Base-by-base conservation (phyloP, 2,113 vertebrate genomes). In the Motacilla tschutschensis region DNA sequence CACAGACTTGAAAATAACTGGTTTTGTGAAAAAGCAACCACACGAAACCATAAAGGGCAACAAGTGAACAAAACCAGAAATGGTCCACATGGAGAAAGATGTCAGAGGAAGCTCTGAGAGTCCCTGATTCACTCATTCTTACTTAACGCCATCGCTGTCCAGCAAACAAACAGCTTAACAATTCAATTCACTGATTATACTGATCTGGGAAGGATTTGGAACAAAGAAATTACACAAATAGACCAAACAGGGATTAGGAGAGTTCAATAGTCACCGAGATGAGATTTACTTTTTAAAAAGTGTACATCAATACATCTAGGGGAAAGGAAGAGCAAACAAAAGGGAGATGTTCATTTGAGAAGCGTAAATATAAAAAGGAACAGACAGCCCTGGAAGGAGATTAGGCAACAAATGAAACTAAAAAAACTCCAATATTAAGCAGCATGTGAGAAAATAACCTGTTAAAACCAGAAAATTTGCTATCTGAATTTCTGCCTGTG, bases 111-210 rank as follows among this genome's bases (percentile, higher is more conserved):
- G 72, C 53, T 82, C 10, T 54, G 67, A 84, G 53, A 77, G 55
- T n/a, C 15, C 26, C 55, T 0, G 0, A 38, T 18, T 76, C 19
- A 24, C 74, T 70, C 40, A 46, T 20, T 85, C 21, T 75, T 44
- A 82, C 36, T 70, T 47, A 65, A 84, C 0, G 0, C 36, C 77
- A 85, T 58, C 1, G 0, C 50, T 70, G 64, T 43, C 53, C 59
- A 79, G 60, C 83, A 94, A 89, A 83, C 59, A 71, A 90, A 85
- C 58, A 88, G 33, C 60, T 85, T 64, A 76, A 88, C 80, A 80
- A 70, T 47, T 78, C 81, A 62, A 60, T 81, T 87, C 89, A 75
- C 67, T 74, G 47, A 83, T 83, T 70, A 81, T 12, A 59, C 15
- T 58, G 35, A 70, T 40, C 46, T 72, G 65, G 17, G 70, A 69